Base-by-base conservation (phyloP, 2,797 vertebrate genomes). In the Clarias fuscus region DNA sequence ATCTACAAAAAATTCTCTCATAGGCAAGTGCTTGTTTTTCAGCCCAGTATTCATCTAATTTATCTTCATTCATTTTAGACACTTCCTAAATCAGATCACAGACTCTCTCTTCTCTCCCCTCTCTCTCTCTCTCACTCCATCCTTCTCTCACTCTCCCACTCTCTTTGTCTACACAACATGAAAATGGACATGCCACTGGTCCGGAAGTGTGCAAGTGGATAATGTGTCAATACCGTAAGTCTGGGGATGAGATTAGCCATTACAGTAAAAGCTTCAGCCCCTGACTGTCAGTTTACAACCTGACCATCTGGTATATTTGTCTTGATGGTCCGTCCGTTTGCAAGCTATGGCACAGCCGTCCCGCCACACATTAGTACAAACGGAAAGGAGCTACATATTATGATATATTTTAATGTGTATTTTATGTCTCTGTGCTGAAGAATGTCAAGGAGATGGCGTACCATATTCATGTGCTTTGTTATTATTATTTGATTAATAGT, bases 401-500 rank as follows among this genome's bases (percentile, higher is more conserved):
- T 7, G 11, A 80, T 59, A 6, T 24, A 64, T 43, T 64, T 14
- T 40, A 79, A 40, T 48, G 4, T 14, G 20, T 67, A 81, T 48
- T 67, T 27, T 59, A 43, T 59, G 27, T 59, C 53, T 37, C 30
- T 15, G 30, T 24, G 30, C 14, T 75, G 82, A 33, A 83, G 5
- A 56, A 15, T 24, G 72, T 75, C 61, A 83, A 59, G 6, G 40
- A 78, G 70, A 83, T 79, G 5, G 62, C 33, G 53, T 86, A 53
- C 15, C 22, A 84, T 84, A 89, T 89, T 89, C 59, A 89, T 83
- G 68, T 59, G 56, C 59, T 64, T 68, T n/a, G 59, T 87, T 84
- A 83, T 84, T 86, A 86, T 85, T 85, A 75, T 27, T 20, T 86
- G 56, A 56, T 64, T 77, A 72, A 64, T 86, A 62, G 67, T 75